Evolutionary conservation across 2,113 vertebrate species (phyloP), one percentile per base, ranked within the genome.

Genomic region (Megaptera novaeangliae): DNA sequence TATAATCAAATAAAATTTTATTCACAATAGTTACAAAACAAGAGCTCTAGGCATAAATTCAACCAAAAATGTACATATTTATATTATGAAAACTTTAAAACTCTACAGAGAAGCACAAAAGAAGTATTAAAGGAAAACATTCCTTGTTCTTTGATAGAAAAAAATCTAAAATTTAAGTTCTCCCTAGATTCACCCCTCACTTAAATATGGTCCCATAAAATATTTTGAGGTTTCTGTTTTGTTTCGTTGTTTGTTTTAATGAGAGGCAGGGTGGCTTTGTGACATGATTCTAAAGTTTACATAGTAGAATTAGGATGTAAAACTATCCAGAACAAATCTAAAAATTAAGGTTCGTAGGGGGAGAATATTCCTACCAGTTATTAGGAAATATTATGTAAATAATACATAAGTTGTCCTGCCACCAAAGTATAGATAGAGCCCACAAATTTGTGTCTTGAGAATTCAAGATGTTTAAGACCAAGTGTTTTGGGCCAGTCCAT

Each of bases 111-210:
- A 44, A 74, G 20, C 31, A 94, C 49, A 31, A 69, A 63, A 90
- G 63, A 83, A 57, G 23, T 75, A 93, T 69, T 46, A 27, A 87
- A 92, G 41, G 52, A 81, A 80, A 91, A 49, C 5, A 78, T 46
- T 84, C 29, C 14, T 96, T 18, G 25, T 92, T 97, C 80, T 66
- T 89, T 85, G 21, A 21, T 64, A 92, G 61, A 61, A 94, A 61
- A 94, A 77, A 93, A 20, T 31, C 49, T 77, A 88, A 92, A 92
- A 61, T 83, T 89, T 71, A 92, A 93, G 66, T 93, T 80, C 39
- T 81, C 23, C 18, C 21, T 59, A 44, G 6, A 72, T 66, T 90
- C 15, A 74, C 13, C 49, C 29, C 39, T 66, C 86, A 93, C 25
- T 86, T 95, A 72, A 84, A 86, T 88, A 61, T 85, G 18, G 12